Evolutionary conservation across 2,113 vertebrate species (phyloP).

Genomic region (Eonycteris spelaea): DNA sequence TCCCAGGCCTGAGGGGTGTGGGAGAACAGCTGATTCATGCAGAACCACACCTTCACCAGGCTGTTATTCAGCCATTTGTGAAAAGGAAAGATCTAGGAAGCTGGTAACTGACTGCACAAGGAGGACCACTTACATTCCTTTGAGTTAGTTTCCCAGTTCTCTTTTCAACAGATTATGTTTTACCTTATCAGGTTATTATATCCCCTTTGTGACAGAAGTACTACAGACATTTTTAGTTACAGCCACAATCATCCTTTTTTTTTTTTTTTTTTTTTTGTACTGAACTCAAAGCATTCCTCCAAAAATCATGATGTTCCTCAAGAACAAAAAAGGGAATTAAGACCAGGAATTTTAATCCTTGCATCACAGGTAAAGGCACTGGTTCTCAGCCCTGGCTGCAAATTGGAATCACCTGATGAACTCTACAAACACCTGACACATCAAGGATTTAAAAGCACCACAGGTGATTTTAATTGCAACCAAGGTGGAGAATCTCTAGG

Average conservation of each 20-base stretch:
- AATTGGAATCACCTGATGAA: neutral
- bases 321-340: neutral
- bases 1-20: neutral
- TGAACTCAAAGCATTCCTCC: neutral
- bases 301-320: neutral
- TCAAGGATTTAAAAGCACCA: neutral
- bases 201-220: neutral
- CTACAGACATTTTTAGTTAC: neutral
- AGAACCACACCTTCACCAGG: neutral
- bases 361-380: neutral
- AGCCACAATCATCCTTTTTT: neutral
- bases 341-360: neutral
- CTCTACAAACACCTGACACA: neutral
- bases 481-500: neutral
- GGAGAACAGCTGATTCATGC: neutral
- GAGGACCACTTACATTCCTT: neutral
- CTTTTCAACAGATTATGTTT: neutral
- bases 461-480: neutral
- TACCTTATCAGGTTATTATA: neutral
- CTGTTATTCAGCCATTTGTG: neutral
- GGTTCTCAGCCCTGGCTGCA: neutral
- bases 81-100: neutral
- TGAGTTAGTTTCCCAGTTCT: neutral
- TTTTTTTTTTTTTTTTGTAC: neutral
- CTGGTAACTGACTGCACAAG: neutral